A percentile compares a stretch with the other conserved stretches of the same genome.
Evolutionary conservation across 2,797 vertebrate genomes (phyloP).

Genomic region (Hafferia zeledoni): DNA sequence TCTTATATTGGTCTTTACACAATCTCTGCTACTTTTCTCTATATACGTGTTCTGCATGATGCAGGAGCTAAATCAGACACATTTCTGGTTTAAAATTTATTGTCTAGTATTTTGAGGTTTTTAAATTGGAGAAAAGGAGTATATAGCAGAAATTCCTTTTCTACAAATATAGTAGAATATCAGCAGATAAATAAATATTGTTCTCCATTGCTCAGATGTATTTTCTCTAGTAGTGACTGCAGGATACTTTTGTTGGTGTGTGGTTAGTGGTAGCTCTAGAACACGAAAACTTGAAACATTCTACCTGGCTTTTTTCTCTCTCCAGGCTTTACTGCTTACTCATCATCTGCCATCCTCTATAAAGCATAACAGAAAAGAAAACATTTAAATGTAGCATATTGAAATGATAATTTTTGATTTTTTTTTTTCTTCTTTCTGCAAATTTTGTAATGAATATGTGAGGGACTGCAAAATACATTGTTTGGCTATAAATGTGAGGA

Average conservation of each 20-base stretch:
- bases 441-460: background rate
- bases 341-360: background rate
- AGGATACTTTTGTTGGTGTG: background rate
- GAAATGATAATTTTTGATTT: accelerated
- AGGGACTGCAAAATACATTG: background rate
- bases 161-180: background rate
- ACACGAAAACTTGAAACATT: background rate
- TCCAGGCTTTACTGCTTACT: background rate
- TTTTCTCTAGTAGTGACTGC: background rate
- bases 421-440: background rate
- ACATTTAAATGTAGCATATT: background rate
- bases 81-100: background rate
- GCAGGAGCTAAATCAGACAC: background rate
- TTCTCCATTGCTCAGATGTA: background rate
- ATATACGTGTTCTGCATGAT: background rate
- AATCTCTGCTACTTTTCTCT: background rate
- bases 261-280: background rate
- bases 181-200: background rate
- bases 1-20: background rate
- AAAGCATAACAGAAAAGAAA: background rate
- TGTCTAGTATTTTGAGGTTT: background rate
- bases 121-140: background rate
- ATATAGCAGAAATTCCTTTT: background rate
- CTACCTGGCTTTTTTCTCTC: accelerated
- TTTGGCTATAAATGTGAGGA: background rate